phyloP scores from a whole-genome alignment of 2,888 invertebrate species.

The Meghimatium bilineatum region DNA sequence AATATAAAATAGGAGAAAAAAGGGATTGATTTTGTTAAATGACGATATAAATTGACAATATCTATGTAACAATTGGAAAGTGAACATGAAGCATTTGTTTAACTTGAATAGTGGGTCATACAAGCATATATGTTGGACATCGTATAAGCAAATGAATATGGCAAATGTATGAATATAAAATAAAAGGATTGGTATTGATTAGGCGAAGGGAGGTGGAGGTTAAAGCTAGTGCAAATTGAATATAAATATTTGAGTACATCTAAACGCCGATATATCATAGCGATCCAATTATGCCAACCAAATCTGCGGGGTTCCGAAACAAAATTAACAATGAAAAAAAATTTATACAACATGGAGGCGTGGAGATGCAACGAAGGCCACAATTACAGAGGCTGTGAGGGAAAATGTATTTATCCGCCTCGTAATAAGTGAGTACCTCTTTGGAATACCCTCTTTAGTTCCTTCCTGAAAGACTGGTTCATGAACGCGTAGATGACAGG shows the following conservation, averaged over 20 bases:
- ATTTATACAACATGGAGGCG: background rate
- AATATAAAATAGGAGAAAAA: background rate
- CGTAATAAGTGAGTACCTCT: constrained; percentile 48
- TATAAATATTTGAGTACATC: background rate
- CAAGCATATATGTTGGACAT: background rate
- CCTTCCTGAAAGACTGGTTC: constrained; percentile 75
- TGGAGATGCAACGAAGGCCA: constrained; percentile 20
- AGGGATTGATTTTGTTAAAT: background rate
- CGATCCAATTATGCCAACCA: background rate
- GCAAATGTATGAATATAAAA: background rate
- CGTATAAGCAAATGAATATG: constrained; percentile 8
- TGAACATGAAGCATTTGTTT: background rate
- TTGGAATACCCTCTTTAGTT: constrained; percentile 67
- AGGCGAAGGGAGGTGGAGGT: background rate
- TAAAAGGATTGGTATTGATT: background rate
- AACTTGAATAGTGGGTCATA: background rate
- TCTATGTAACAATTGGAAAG: background rate
- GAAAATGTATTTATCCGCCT: constrained; percentile 22
- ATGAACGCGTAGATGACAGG: constrained; percentile 77
- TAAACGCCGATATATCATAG: background rate
- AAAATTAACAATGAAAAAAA: background rate
- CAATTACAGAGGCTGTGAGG: background rate
- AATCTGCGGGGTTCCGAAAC: background rate
- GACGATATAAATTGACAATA: background rate
- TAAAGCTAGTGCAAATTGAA: background rate